Conservation (phyloP, 2,113 vertebrate species). For the Salvator merianae region DNA sequence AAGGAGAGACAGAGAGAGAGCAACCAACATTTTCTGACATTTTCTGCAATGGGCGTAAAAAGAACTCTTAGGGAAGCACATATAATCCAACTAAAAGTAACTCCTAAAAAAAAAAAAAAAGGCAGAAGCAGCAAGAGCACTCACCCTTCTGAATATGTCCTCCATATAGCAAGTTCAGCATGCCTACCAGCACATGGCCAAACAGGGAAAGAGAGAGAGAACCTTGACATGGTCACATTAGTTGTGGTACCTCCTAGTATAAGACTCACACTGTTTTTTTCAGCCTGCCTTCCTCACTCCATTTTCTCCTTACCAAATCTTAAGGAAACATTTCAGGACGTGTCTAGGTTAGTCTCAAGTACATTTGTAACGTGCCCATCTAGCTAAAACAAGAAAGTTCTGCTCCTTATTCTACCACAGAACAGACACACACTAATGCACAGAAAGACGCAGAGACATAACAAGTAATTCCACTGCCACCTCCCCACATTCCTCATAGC, state of each 20-base stretch:
- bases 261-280: slow-evolving; percentile 29
- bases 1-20: slow-evolving; percentile 51
- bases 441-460: neutral
- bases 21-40: slow-evolving; percentile 74
- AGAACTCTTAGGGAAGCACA: slow-evolving; percentile 65
- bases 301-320: slow-evolving; percentile 48
- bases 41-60: slow-evolving; percentile 76
- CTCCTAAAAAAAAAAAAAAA: slow-evolving; percentile 15
- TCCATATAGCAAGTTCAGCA: neutral
- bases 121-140: slow-evolving; percentile 30
- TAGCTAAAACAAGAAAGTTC: slow-evolving; percentile 60
- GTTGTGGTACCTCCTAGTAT: slow-evolving; percentile 42
- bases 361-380: slow-evolving; percentile 63
- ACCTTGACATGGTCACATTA: slow-evolving; percentile 17
- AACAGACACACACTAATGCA: neutral
- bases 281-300: slow-evolving; percentile 46
- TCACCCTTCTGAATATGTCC: slow-evolving; percentile 32
- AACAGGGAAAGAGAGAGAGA: slow-evolving; percentile 51
- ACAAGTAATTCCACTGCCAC: slow-evolving; percentile 42
- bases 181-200: slow-evolving; percentile 48
- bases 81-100: slow-evolving; percentile 23
- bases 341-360: slow-evolving; percentile 50
- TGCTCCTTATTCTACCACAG: slow-evolving; percentile 40
- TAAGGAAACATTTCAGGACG: slow-evolving; percentile 56
- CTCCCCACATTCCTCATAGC: slow-evolving; percentile 30